Base-by-base conservation (phyloP, 2,113 vertebrate species). In the Heterochromis multidens region DNA sequence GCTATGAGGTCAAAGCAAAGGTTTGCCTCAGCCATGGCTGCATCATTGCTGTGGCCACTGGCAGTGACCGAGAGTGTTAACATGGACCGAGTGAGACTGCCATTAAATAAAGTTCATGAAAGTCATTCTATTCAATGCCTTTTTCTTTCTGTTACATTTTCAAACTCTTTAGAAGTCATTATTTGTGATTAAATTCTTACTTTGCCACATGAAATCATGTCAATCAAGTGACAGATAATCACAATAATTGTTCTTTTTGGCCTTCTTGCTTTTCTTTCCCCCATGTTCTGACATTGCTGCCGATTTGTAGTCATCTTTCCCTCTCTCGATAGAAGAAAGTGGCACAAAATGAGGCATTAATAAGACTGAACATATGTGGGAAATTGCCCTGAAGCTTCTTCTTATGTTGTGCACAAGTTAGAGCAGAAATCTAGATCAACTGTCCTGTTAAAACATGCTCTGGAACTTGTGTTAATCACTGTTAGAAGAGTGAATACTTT, bases 281-380 rank as follows among this genome's bases (percentile, higher is more conserved):
- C 76, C 10, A 1, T 97, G 95, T 27, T 99, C 98, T 1, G 98
- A 98, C 21, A 97, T 97, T 1, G 98, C 96, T 1, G 98, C 98
- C 31, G 97, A 96, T 77, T 99, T 97, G 96, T 99, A 99, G 1
- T 98, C 98, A 84, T 99, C 98, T 82, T 94, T 95, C 27, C 95
- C 95, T 90, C 65, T 94, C 95, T 96, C 88, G 14, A 31, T 65
- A 74, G 54, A 27, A 81, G 49, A 91, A 74, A 81, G 70, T 14
- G 31, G 58, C 19, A 90, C 10, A 88, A 21, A 81, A 63, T 79
- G 3, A 85, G 77, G 27, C 33, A 17, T 27, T n/a, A 72, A 25
- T 29, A 29, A 65, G 25, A 63, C 6, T 3, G 11, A 43, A 56
- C 77, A 87, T 84, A 80, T 21, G 82, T 65, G 40, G 40, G 35